Conservation (phyloP, 2,113 vertebrate species). For the Psittacara wagleri region DNA sequence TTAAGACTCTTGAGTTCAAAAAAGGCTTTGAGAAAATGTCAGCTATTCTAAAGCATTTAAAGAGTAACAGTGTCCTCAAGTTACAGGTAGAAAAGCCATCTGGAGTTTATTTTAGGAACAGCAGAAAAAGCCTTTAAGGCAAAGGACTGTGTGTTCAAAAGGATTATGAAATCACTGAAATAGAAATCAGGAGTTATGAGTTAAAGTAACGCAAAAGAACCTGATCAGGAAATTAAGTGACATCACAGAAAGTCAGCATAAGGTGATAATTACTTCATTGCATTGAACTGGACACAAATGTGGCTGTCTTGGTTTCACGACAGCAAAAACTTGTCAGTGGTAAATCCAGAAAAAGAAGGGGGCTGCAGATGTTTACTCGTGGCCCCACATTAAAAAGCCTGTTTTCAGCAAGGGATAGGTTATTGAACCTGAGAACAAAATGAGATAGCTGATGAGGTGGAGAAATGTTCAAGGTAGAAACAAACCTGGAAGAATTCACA, state of each 20-base stretch:
- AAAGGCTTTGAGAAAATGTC: neutral
- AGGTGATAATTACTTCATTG: neutral
- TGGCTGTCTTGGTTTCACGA: neutral
- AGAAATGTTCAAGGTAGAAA: neutral
- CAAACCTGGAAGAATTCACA: neutral
- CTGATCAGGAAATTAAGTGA: neutral
- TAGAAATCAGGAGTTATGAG: neutral
- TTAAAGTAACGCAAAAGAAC: neutral
- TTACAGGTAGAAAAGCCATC: slow-evolving; percentile 49
- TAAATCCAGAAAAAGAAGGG: neutral
- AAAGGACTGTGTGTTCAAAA: neutral
- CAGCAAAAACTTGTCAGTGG: neutral
- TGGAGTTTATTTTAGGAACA: slow-evolving; percentile 38
- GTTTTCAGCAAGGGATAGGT: neutral
- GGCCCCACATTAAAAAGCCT: neutral
- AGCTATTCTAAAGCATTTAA: neutral
- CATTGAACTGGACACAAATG: neutral
- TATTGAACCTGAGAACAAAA: neutral
- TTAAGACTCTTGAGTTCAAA: neutral
- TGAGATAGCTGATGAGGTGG: neutral
- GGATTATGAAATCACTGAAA: slow-evolving; percentile 2
- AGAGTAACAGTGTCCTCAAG: slow-evolving; percentile 6
- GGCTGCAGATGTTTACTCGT: neutral
- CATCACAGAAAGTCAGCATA: neutral
- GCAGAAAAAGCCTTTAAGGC: slow-evolving; percentile 14